These are phyloP conservation scores for Lepas anatifera DNA, from an alignment of 2,888 invertebrate genomes.

Conservation along the genomic window DNA sequence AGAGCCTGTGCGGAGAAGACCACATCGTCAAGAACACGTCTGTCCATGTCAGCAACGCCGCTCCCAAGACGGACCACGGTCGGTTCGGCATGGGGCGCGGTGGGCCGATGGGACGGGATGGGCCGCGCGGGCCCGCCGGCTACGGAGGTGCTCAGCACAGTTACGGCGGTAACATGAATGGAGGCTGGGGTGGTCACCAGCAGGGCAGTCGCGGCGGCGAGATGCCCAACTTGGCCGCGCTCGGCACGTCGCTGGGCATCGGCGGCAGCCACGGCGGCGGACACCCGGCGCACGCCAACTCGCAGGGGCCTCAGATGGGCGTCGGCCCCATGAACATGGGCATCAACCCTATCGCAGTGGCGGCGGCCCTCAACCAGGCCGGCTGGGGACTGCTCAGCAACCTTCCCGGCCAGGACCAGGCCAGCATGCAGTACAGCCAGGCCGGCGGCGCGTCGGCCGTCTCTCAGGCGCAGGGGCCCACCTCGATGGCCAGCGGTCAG, in stretches of 20 bases:
- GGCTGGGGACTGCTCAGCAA: slow-evolving; percentile 63
- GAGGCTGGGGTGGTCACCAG: slow-evolving; percentile 20
- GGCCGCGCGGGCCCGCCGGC: slow-evolving; percentile 5
- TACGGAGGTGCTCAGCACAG: slow-evolving; percentile 12
- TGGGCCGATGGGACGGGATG: not conserved
- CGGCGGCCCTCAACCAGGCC: slow-evolving; percentile 66
- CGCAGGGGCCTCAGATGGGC: slow-evolving; percentile 40
- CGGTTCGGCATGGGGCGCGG: not conserved
- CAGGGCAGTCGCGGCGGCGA: slow-evolving; percentile 20
- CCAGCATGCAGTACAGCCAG: slow-evolving; percentile 35
- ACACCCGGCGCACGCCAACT: slow-evolving; percentile 55
- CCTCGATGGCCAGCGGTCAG: slow-evolving; percentile 36
- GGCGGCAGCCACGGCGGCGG: slow-evolving; percentile 27
- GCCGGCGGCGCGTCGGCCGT: slow-evolving; percentile 43
- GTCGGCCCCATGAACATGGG: slow-evolving; percentile 56
- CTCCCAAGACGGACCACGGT: slow-evolving; percentile 47
- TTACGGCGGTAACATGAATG: slow-evolving; percentile 8
- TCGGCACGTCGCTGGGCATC: slow-evolving; percentile 16
- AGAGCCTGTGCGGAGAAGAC: slow-evolving; percentile 80
- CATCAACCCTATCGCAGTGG: slow-evolving; percentile 73
- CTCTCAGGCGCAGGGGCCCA: slow-evolving; percentile 40
- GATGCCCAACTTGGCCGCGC: slow-evolving; percentile 28
- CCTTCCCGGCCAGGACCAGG: slow-evolving; percentile 50
- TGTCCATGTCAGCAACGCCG: slow-evolving; percentile 75
- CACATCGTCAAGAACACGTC: slow-evolving; percentile 85